Evolutionary conservation across 2,797 vertebrate genomes (phyloP).

Genomic region (Amniataba percoides): DNA sequence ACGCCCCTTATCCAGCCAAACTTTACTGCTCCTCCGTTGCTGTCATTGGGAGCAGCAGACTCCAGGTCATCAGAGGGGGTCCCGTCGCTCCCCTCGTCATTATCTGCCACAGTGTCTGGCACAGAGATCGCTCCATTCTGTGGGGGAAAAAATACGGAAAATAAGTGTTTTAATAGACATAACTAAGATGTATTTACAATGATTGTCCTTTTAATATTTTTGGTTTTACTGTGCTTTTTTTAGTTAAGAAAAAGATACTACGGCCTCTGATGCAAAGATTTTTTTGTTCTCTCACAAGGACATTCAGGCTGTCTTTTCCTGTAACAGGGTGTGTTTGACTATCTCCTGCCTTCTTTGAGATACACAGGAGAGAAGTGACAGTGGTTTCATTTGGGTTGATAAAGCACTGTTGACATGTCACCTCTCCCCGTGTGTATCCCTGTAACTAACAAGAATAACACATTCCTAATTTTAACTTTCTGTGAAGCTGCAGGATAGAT

Average conservation of each 20-base stretch:
- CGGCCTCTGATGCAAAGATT: neutral
- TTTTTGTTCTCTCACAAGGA: slow-evolving; percentile 4
- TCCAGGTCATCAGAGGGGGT: slow-evolving; percentile 87
- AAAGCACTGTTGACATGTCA: slow-evolving; percentile 13
- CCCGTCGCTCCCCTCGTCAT: slow-evolving; percentile 86
- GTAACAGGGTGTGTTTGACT: neutral
- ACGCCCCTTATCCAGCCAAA: slow-evolving; percentile 99
- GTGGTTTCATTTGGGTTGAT: slow-evolving; percentile 44
- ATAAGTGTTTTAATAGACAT: neutral
- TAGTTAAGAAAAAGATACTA: neutral
- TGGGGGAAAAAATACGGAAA: neutral
- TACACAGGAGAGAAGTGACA: neutral
- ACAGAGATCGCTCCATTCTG: slow-evolving; percentile 79
- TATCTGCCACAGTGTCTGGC: slow-evolving; percentile 83
- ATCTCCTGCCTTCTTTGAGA: neutral
- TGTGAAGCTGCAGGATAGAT: too few relatives aligned
- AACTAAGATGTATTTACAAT: neutral
- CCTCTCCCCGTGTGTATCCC: slow-evolving; percentile 26
- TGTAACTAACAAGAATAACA: slow-evolving; percentile 23
- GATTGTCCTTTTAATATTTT: neutral
- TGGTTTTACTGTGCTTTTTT: neutral
- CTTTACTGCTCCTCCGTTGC: slow-evolving; percentile 84
- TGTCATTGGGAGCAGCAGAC: slow-evolving; percentile 78
- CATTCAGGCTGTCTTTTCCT: neutral
- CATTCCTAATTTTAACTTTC: slow-evolving; percentile 26